A percentile compares a stretch with the other conserved stretches of the same genome.
These are phyloP conservation scores for Phrynocephalus versicolor DNA, from an alignment of 2,113 vertebrate genomes.

Conservation along the genomic window DNA sequence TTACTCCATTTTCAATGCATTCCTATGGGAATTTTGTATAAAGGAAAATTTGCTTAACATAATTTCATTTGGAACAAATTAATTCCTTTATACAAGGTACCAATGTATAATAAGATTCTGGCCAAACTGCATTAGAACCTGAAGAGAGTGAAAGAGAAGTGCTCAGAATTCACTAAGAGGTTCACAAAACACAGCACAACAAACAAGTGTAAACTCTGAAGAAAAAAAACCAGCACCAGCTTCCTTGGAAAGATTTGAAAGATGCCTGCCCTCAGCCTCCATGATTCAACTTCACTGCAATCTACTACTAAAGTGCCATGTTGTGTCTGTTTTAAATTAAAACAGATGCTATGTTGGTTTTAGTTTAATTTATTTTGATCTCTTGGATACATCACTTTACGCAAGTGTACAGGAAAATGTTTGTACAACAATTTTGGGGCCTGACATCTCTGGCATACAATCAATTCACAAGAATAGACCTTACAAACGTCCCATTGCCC, in stretches of 20 bases:
- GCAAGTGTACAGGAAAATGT: conserved; percentile 11
- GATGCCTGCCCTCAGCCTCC: neutral
- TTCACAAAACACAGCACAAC: neutral
- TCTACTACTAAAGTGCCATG: neutral
- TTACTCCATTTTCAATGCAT: no score
- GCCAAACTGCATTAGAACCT: neutral
- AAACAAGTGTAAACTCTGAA: neutral
- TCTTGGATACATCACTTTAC: conserved; percentile 49
- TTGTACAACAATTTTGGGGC: conserved; percentile 27
- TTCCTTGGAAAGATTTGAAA: neutral
- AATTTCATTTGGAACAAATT: no score
- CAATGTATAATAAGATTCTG: no score
- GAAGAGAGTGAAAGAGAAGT: neutral
- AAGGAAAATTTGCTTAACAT: no score
- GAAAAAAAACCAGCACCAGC: neutral
- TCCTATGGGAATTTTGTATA: no score
- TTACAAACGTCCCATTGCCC: conserved; percentile 2
- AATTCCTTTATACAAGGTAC: no score
- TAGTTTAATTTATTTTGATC: conserved; percentile 46
- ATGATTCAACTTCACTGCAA: neutral
- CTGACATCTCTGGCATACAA: conserved; percentile 15
- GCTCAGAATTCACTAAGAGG: neutral
- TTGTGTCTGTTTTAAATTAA: conserved; percentile 17
- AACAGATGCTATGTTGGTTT: conserved; percentile 12
- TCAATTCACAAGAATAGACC: conserved; percentile 24